Base-by-base conservation (phyloP, 1,140 invertebrate genomes). In the Chrysomallon squamiferum region DNA sequence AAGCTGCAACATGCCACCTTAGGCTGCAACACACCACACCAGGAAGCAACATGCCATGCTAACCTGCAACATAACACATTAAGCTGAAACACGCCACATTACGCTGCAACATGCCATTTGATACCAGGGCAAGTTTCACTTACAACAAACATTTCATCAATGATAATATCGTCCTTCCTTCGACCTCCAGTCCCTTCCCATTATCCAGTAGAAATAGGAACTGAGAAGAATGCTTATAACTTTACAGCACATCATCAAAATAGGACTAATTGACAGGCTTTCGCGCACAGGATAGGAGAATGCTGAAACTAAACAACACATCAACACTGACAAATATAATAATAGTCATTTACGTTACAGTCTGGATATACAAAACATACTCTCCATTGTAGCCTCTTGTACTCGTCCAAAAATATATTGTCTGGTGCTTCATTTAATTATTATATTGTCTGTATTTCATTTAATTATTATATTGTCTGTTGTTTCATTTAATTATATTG, bases 171-270 rank as follows among this genome's bases (percentile, higher is more conserved):
- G 59, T 30, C 41, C 59, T 13, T 72, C 70, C 67, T 66, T 65
- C n/a, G 70, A 59, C 41, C 67, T 57, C 59, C 70, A 65, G 45
- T 72, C 70, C 59, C 62, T 63, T 30, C 60, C 63, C 62, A 72
- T 62, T 43, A 66, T 62, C 70, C 70, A 72, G 57, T 72, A 72
- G 66, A 63, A 72, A 58, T 69, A 72, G 38, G 59, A 62, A 65
- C 70, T 72, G 60, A 68, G 65, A 57, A 50, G 62, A 41, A 72
- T 69, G 49, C 59, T 62, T 25, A 64, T 63, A 59, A 72, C 56
- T 50, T 62, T 65, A 72, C 41, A 43, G 38, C 66, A 68, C 66
- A 72, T 60, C 50, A 68, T 57, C 41, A 68, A 43, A 43, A 72
- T 45, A 38, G 66, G 66, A 54, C 52, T 61, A 62, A 63, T 56